Evolutionary conservation across 2,113 vertebrate species (phyloP), one percentile per base, ranked within the genome.

Genomic region (Dicaeum eximium): DNA sequence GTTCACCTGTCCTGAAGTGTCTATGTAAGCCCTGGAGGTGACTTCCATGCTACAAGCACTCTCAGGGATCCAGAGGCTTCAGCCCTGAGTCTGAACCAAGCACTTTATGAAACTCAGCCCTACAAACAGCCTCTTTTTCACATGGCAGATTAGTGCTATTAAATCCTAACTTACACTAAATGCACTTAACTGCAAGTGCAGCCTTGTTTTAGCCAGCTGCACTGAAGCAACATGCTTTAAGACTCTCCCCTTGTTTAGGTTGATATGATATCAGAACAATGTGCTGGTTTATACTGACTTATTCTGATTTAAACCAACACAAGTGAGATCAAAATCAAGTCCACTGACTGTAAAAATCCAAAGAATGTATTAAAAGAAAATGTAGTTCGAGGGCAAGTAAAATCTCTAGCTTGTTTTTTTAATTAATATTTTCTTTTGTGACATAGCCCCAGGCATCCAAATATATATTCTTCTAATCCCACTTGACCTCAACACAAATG

Each of bases 401-500:
- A 96, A 96, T 69, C 88, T 95, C 90, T 92, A 89, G 90, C 69
- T 94, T 96, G 95, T 95, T 96, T 96, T 95, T 96, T 96, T 96
- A 97, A 97, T 97, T 96, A 96, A 95, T 97, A 94, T 93, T 97
- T 97, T 93, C 90, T 96, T 95, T 84, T 96, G 92, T 84, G 69
- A 93, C 54, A 74, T 84, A 93, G 88, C 96, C 90, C 7, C 80
- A 79, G 92, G 95, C 90, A 89, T 84, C 79, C 95, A 97, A 93
- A 94, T 92, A 94, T 88, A 95, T 96, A 95, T 94, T 96, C 93
- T 71, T 92, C 95, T 96, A 97, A 96, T 97, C 96, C 96, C 95
- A 95, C 95, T 97, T 97, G 96, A 97, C 95, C 96, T 96, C 86
- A 94, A 88, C 95, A 95, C 90, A 96, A 94, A 92, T 97, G 92